Evolutionary conservation across 2,888 invertebrate genomes (phyloP).

Genomic region (Sipha maydis): DNA sequence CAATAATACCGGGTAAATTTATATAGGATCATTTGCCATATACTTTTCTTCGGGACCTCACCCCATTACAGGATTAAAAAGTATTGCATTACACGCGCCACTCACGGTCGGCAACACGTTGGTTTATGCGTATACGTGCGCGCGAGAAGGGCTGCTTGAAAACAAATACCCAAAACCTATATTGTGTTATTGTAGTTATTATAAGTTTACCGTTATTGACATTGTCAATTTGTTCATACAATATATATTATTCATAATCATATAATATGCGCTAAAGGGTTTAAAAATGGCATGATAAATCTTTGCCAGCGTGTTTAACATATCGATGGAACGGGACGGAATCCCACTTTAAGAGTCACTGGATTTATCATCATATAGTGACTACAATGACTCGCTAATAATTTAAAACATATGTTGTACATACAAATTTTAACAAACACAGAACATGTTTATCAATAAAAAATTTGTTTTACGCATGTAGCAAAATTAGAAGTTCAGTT

Average conservation of each 20-base stretch:
- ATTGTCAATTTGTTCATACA: slow-evolving; percentile 37
- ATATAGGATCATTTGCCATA: slow-evolving; percentile 44
- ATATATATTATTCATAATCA: slow-evolving; percentile 5
- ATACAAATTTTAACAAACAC: not conserved
- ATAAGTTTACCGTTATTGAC: slow-evolving; percentile 32
- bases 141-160: not conserved
- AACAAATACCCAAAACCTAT: slow-evolving; percentile 55
- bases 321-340: no score
- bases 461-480: not conserved
- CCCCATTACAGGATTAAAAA: slow-evolving; percentile 54
- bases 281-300: not conserved
- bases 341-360: not conserved
- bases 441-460: no score
- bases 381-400: not conserved
- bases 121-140: not conserved
- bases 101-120: not conserved
- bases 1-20: slow-evolving; percentile 39
- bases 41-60: slow-evolving; percentile 36
- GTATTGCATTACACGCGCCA: slow-evolving; percentile 28
- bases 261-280: not conserved
- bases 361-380: slow-evolving; percentile 3
- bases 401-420: not conserved
- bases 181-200: slow-evolving; percentile 2
- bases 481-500: not conserved
- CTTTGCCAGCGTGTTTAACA: no score